Conservation (phyloP, 2,113 vertebrate genomes). For the Potamarius usumacintae region DNA sequence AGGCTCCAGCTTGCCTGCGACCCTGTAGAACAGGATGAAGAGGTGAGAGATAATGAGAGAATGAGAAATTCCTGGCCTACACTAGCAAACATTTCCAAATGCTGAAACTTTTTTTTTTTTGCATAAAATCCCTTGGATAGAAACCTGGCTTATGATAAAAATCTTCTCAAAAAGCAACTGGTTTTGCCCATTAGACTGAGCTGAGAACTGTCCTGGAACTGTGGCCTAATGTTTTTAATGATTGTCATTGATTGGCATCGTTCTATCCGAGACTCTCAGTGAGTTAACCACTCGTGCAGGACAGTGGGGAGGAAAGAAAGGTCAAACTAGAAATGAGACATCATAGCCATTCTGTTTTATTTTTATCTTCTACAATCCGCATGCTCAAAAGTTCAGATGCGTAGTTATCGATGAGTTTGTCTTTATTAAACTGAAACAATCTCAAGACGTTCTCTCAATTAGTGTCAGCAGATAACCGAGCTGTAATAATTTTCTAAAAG, state of each 20-base stretch:
- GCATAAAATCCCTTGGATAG: not conserved
- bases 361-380: not conserved
- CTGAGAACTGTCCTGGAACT: not conserved
- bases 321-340: not conserved
- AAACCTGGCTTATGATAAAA: constrained; percentile 7
- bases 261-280: not conserved
- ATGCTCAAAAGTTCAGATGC: not conserved
- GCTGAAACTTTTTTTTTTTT: not conserved
- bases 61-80: not conserved
- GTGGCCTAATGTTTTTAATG: not conserved
- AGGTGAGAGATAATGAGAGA: too few relatives aligned
- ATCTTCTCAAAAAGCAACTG: not conserved
- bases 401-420: not conserved
- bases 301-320: not conserved
- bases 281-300: not conserved
- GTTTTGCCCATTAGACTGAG: not conserved
- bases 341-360: not conserved
- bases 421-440: not conserved
- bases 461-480: not conserved
- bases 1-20: too few relatives aligned
- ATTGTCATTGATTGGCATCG: not conserved
- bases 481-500: not conserved
- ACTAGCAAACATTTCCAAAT: not conserved
- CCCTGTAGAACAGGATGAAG: too few relatives aligned
- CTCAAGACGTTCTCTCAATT: not conserved